Base-by-base conservation (phyloP, 2,113 vertebrate species). In the Stomatorhinus ivindoensis region DNA sequence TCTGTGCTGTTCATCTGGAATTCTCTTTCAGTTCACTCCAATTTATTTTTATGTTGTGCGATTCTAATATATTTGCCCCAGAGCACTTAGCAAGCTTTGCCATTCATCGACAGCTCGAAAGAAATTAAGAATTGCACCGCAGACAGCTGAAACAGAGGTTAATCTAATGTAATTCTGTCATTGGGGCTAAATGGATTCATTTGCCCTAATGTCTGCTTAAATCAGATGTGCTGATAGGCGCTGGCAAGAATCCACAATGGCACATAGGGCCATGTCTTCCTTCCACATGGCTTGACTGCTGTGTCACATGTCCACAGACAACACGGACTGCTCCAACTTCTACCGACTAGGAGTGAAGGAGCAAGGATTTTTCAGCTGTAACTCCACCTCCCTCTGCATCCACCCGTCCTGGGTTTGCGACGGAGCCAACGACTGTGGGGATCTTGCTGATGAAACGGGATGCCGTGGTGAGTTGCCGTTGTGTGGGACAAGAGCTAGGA, bases 351-450 rank as follows among this genome's bases (percentile, higher is more conserved):
- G 97, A 89, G 94, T 96, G 90, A 96, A 96, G 92, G 93, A 95
- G 65, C 92, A 94, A 7, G 96, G 94, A 83, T 97, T 97, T 91
- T 93, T 98, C 92, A 96, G 94, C 88, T 98, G 97, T 92, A 98
- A 97, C 94, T 96, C 96, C 0, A 97, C 97, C 21, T 97, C 97
- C 3, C 95, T 98, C 85, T 98, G 97, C 91, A 93, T 98, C 92
- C 95, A 97, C 91, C 96, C 97, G 2, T 94, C 95, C 89, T 98
- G 97, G 97, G 93, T 97, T 90, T 98, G 97, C 51, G 97, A 98
- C 91, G 97, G 97, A 1, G 95, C 97, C 89, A 97, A 98, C 61
- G 97, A 98, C 92, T 98, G 97, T 55, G 97, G 97, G 73, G 97
- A 98, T 94, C 96, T 96, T 87, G 96, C 96, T 24, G 97, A 98